These are phyloP conservation scores for Poicephalus gulielmi DNA, from an alignment of 2,113 vertebrate species.

Conservation along the genomic window DNA sequence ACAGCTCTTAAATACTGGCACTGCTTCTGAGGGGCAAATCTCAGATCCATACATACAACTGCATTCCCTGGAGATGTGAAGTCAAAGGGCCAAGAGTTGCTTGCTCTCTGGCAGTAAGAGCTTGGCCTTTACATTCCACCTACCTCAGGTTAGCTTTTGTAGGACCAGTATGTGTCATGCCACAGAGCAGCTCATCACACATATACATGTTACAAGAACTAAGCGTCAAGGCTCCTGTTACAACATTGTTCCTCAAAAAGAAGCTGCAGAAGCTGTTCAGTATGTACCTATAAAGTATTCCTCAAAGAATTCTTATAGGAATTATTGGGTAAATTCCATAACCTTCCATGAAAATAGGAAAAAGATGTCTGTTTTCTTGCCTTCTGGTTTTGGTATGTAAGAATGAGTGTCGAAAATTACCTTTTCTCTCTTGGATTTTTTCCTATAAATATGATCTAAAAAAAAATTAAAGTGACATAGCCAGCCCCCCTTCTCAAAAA, in stretches of 20 bases:
- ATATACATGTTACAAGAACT: accelerated
- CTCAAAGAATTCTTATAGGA: not conserved
- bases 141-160: not conserved
- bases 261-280: not conserved
- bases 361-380: not conserved
- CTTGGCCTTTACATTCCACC: not conserved
- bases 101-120: not conserved
- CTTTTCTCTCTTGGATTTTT: not conserved
- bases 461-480: not conserved
- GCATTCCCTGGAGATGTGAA: not conserved
- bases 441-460: not conserved
- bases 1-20: not conserved
- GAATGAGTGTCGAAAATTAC: not conserved
- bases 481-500: not conserved
- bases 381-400: not conserved
- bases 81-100: not conserved
- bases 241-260: not conserved
- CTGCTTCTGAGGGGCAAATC: not conserved
- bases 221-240: not conserved
- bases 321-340: not conserved
- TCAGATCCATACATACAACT: not conserved
- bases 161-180: not conserved
- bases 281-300: not conserved
- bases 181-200: not conserved
- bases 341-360: not conserved